Evolutionary conservation across 2,888 invertebrate genomes (phyloP), one percentile per base, ranked within the genome.

Genomic region (Torymus tubicola): DNA sequence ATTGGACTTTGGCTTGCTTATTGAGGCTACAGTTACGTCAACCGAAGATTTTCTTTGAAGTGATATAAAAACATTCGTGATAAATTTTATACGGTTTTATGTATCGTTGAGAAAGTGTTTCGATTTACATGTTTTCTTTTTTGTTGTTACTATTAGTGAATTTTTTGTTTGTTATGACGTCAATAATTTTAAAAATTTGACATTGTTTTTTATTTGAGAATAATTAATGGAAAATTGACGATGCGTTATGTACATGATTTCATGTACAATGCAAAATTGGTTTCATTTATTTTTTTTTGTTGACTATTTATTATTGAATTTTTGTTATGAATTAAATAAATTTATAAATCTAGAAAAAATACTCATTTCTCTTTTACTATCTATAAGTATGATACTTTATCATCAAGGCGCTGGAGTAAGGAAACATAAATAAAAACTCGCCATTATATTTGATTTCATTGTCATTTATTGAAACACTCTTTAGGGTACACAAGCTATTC

Each of bases 1-100:
- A 88, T 91, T 97, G 85, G 96, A 97, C 91, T 96, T 97, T 90
- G 96, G 96, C 86, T 92, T 97, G 81, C 93, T 97, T 65, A 96
- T 96, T 85, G 96, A 97, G 91, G 96, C 96, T 14, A 96, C 96
- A 0, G 92, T 95, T 82, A 93, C 94, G 0, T 93, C 93, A 10
- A 93, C 92, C 24, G 93, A 93, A 87, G 92, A 93, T 80, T 91
- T 92, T 86, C 86, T 91, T 81, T 91, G 86, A 90, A 18, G 18
- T 61, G 57, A 69, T 72, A 14, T 8, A 42, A 42, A 42, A 75
- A 42, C 14, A 12, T 42, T 58, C 18, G 60, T 67, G 55, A 78
- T 72, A 67, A 18, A 50, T 42, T 55, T 57, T 50, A 14, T 18
- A 61, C 55, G 14, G 42, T 55, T 70, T 16, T 61, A 61, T 31